Conservation (phyloP, 2,797 vertebrate genomes). For the Peromyscus nudipes region DNA sequence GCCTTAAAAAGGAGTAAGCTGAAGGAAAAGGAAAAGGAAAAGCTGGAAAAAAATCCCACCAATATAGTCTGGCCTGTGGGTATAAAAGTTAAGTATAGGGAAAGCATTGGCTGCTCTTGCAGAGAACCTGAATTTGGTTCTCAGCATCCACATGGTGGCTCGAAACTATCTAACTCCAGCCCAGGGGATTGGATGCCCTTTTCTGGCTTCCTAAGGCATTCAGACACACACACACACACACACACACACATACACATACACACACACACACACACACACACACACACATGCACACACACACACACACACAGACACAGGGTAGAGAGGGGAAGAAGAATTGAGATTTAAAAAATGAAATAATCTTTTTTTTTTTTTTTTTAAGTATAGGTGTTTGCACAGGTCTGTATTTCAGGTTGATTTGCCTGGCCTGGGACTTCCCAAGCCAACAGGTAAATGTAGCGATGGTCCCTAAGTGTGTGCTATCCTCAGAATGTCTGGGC, state of each 20-base stretch:
- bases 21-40: background rate
- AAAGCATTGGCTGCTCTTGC: background rate
- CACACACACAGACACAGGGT: rapidly evolving
- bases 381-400: background rate
- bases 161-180: background rate
- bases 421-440: slow-evolving; percentile 6
- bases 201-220: background rate
- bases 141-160: background rate
- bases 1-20: background rate
- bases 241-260: background rate
- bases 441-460: background rate
- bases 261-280: background rate
- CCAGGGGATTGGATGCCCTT: background rate
- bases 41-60: background rate
- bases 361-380: too few relatives aligned
- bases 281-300: too few relatives aligned
- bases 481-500: background rate
- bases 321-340: background rate
- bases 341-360: background rate
- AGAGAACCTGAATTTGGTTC: background rate
- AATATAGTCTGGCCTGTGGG: background rate
- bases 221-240: background rate
- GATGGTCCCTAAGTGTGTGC: background rate
- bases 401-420: background rate
- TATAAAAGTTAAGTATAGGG: background rate